Conservation (phyloP, 1,140 invertebrate species). For the Penaeus indicus region DNA sequence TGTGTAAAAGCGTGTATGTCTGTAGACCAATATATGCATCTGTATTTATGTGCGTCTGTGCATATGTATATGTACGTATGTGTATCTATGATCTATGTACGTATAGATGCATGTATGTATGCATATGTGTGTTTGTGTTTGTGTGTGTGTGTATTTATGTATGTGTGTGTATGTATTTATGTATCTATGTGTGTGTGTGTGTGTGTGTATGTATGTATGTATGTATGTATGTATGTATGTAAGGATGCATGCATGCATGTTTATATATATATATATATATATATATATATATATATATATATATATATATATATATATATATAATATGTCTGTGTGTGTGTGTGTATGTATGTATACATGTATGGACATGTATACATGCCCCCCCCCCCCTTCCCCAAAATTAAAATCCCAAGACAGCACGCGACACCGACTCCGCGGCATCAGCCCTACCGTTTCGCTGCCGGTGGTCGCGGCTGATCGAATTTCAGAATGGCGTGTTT, state of each 20-base stretch:
- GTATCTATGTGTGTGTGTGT: neutral
- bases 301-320: conserved; percentile 17
- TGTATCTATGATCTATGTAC: too few relatives aligned
- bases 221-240: neutral
- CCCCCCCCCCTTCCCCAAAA: neutral
- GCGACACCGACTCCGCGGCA: too few relatives aligned
- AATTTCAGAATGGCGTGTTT: too few relatives aligned
- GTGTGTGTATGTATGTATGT: neutral
- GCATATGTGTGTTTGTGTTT: neutral
- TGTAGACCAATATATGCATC: too few relatives aligned
- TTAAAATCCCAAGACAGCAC: too few relatives aligned
- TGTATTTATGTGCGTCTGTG: too few relatives aligned
- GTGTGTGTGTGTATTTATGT: neutral
- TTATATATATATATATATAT: neutral
- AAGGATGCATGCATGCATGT: neutral
- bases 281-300: neutral
- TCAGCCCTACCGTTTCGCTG: too few relatives aligned
- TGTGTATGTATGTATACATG: neutral
- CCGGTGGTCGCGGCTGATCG: too few relatives aligned
- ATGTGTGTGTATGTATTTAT: neutral
- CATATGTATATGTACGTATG: too few relatives aligned
- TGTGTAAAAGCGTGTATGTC: too few relatives aligned
- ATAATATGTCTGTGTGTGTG: neutral
- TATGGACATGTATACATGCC: neutral
- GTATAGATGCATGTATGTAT: too few relatives aligned